Conservation (phyloP, 2,113 vertebrate genomes). For the Grantiella picta region DNA sequence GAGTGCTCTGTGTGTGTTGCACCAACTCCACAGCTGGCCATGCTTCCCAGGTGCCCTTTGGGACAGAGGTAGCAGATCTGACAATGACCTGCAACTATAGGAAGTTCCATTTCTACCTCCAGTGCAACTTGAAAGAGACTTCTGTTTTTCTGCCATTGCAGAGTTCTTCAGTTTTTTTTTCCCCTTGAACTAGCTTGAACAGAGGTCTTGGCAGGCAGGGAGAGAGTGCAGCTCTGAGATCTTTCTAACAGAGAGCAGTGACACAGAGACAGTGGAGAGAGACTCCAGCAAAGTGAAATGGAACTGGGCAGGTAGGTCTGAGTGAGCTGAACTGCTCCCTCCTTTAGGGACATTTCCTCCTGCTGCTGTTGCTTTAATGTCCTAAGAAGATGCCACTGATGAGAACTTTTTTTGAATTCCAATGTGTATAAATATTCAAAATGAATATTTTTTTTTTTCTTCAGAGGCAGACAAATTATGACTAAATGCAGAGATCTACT, state of each 20-base stretch:
- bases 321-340: neutral
- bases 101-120: neutral
- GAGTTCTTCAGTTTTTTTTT: neutral
- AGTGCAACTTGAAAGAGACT: neutral
- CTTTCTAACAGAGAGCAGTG: neutral
- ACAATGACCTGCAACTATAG: rapidly evolving
- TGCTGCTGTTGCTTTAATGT: neutral
- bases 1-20: neutral
- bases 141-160: neutral
- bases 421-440: neutral
- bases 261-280: neutral
- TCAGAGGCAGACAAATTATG: neutral
- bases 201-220: neutral
- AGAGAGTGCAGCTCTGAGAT: neutral
- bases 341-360: neutral
- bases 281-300: neutral
- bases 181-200: neutral
- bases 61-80: neutral
- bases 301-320: neutral
- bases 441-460: neutral
- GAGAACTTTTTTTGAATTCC: neutral
- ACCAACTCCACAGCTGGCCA: rapidly evolving
- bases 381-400: neutral
- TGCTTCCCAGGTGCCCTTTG: neutral
- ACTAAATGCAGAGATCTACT: neutral